Percentiles rank a stretch among this genome's conserved stretches.
Evolutionary conservation across 2,113 vertebrate genomes (phyloP).

Genomic region (Candoia aspera): DNA sequence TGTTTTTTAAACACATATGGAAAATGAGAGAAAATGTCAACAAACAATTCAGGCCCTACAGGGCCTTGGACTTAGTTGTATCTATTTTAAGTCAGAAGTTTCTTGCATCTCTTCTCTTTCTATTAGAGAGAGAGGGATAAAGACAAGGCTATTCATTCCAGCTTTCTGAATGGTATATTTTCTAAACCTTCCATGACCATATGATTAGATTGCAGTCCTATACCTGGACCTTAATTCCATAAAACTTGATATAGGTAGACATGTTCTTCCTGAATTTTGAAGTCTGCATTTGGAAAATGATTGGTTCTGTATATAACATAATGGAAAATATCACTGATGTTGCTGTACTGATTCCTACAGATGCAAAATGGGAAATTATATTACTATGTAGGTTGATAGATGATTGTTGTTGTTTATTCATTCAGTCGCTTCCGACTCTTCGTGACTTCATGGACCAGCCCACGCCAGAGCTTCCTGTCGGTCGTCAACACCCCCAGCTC

Average conservation of each 20-base stretch:
- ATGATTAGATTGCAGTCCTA: background rate
- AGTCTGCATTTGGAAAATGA: background rate
- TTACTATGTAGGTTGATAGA: conserved; percentile 12
- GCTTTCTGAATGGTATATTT: background rate
- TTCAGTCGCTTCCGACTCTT: too few relatives aligned
- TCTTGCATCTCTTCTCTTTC: background rate
- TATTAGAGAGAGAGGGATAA: background rate
- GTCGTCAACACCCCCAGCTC: too few relatives aligned
- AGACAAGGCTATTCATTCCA: background rate
- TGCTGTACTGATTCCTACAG: background rate
- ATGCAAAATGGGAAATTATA: background rate
- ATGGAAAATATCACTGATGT: background rate
- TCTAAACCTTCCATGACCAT: background rate
- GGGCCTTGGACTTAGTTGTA: background rate
- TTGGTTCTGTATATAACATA: background rate
- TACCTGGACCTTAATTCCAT: background rate
- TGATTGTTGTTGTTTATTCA: too few relatives aligned
- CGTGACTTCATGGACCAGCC: too few relatives aligned
- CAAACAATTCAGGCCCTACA: background rate
- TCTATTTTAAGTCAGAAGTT: background rate
- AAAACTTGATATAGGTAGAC: background rate
- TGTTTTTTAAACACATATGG: background rate
- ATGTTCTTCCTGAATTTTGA: background rate
- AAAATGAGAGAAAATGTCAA: background rate
- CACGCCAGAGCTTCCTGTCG: too few relatives aligned